A percentile compares a stretch with the other conserved stretches of the same genome.
These are phyloP conservation scores for Scomber scombrus DNA, from an alignment of 2,113 vertebrate genomes.

Conservation along the genomic window DNA sequence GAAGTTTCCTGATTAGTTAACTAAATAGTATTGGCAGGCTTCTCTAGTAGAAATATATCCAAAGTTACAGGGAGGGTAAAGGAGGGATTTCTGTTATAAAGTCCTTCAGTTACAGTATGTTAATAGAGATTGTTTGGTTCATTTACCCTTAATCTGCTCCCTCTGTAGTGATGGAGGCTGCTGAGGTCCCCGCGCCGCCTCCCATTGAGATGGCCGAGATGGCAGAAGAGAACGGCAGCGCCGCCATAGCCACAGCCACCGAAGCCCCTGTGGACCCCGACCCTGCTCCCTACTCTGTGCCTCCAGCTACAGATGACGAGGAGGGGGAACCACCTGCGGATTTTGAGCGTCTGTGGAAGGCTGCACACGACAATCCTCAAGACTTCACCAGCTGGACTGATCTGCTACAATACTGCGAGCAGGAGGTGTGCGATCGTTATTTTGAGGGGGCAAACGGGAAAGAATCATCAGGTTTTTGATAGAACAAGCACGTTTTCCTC, in stretches of 20 bases:
- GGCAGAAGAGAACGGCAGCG: slow-evolving; percentile 57
- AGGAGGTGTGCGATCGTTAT: slow-evolving; percentile 80
- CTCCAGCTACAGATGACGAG: slow-evolving; percentile 62
- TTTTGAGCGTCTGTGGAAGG: slow-evolving; percentile 86
- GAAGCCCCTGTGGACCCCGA: slow-evolving; percentile 30
- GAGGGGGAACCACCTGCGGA: slow-evolving; percentile 83
- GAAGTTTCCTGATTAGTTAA: no score
- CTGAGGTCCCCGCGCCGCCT: slow-evolving; percentile 45
- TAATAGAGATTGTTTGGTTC: background rate
- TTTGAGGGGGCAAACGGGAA: no score
- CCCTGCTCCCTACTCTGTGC: slow-evolving; percentile 46
- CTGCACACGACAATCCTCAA: slow-evolving; percentile 81
- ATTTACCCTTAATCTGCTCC: background rate
- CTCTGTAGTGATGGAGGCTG: slow-evolving; percentile 68
- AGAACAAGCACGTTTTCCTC: no score
- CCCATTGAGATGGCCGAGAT: slow-evolving; percentile 49
- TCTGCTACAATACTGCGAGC: slow-evolving; percentile 89
- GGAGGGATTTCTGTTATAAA: background rate
- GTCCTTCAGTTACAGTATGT: background rate
- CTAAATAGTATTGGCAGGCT: no score
- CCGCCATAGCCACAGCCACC: background rate
- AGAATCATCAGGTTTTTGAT: no score
- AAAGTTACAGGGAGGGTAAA: background rate
- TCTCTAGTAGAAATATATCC: no score
- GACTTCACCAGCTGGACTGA: slow-evolving; percentile 89